Base-by-base conservation (phyloP, 2,888 invertebrate genomes). In the Volucella inanis region DNA sequence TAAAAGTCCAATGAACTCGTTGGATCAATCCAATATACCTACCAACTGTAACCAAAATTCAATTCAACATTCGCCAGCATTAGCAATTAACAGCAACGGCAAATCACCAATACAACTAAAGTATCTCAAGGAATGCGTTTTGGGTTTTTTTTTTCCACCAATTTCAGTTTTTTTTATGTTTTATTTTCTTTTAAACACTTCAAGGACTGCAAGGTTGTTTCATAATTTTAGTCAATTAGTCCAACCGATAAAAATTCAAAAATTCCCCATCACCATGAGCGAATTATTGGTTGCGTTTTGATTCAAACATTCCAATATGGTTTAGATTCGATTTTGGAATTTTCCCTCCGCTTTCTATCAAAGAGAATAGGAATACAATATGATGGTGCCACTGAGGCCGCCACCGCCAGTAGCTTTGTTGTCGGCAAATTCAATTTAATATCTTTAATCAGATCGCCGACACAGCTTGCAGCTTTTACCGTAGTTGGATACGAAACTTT, bases 161-260 rank as follows among this genome's bases (percentile, higher is more conserved):
- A 31, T 31, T 31, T 31, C 31, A 31, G 1, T 15, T 14, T 41
- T 65, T 65, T 11, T 15, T 49, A 3, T 15, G 1, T 31, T 31
- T 31, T 31, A 31, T 31, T 31, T 31, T 31, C 31, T 31, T 31
- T 31, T 2, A 31, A 22, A 68, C 55, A n/a, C 31, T 80, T 80
- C 80, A 80, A 80, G 80, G 80, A 80, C 80, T 67, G 54, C 68
- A 75, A 75, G 68, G 80, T 74, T 74, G 68, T 80, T 80, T 47
- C 68, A 62, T 55, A 75, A 80, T n/a, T 54, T 71, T 15, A 0
- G 9, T 47, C 41, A 2, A 39, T 52, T 31, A 31, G 31, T 31
- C 31, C n/a, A 15, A 49, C 12, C 39, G 45, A 65, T n/a, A 52
- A 31, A 18, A n/a, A 12, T 61, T 71, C 61, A 67, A 22, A 79